A percentile compares a stretch with the other conserved stretches of the same genome.
phyloP scores from a whole-genome alignment of 2,113 vertebrate species.

The Dissostichus mawsoni region DNA sequence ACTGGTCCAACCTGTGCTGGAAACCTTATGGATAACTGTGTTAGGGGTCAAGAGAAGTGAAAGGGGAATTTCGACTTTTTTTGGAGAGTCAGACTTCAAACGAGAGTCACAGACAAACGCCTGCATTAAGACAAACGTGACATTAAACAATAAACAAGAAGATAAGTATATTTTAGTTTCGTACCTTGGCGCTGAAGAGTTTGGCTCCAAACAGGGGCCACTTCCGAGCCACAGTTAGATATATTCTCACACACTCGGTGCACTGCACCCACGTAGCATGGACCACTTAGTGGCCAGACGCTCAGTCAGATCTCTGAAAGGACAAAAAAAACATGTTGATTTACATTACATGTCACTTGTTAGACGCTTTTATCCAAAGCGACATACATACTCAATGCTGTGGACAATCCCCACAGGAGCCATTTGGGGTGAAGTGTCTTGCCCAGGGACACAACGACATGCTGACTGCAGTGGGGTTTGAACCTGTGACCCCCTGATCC shows the following conservation, averaged over 20 bases:
- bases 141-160: not conserved
- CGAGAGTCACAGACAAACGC: not conserved
- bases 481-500: no score
- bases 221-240: conserved; percentile 89
- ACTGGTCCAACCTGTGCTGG: conserved; percentile 5
- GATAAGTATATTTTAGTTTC: not conserved
- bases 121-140: not conserved
- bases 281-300: conserved; percentile 88
- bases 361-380: no score
- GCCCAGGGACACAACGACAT: no score
- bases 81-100: not conserved
- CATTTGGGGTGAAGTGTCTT: no score
- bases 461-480: no score
- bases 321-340: not conserved
- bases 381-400: no score
- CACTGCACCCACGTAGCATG: conserved; percentile 87
- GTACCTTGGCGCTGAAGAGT: conserved; percentile 90
- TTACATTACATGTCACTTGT: no score
- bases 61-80: not conserved
- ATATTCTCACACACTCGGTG: conserved; percentile 89
- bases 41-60: not conserved
- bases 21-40: not conserved
- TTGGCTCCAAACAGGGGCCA: conserved; percentile 92
- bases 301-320: conserved; percentile 86
- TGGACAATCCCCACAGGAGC: no score